A percentile compares a stretch with the other conserved stretches of the same genome.
Evolutionary conservation across 2,113 vertebrate genomes (phyloP).

Genomic region (Phainopepla nitens): DNA sequence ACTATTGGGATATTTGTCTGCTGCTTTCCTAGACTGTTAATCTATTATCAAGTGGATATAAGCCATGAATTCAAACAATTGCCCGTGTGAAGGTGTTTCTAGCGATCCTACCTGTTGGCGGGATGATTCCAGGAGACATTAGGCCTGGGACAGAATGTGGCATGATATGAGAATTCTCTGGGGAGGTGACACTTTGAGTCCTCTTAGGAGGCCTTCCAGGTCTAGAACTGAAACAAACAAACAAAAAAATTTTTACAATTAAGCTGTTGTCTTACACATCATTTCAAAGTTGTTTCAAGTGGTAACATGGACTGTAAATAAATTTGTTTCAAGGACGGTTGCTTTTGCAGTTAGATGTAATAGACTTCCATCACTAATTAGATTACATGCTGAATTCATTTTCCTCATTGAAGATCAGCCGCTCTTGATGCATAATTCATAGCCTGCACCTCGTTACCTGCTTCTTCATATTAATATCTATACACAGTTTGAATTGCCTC

Average conservation of each 20-base stretch:
- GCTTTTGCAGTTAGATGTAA: constrained; percentile 99
- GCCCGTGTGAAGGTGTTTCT: not conserved
- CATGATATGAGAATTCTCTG: constrained; percentile 99
- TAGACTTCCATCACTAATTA: constrained; percentile 99
- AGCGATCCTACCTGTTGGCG: constrained; percentile 88
- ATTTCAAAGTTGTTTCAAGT: constrained; percentile 93
- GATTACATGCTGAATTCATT: constrained; percentile 99
- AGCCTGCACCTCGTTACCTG: constrained; percentile 99
- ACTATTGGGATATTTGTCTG: not conserved
- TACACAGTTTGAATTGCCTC: constrained; percentile 99
- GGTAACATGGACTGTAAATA: constrained; percentile 99
- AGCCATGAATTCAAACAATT: not conserved
- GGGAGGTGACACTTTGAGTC: constrained; percentile 96
- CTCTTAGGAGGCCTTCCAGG: constrained; percentile 97
- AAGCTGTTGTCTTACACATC: constrained; percentile 88
- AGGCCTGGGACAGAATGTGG: constrained; percentile 97
- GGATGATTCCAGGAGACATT: constrained; percentile 99
- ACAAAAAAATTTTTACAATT: constrained; percentile 84
- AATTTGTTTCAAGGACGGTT: constrained; percentile 99
- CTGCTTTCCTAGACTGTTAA: not conserved
- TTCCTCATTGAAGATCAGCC: constrained; percentile 99
- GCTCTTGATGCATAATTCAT: constrained; percentile 99
- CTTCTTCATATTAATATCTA: constrained; percentile 99
- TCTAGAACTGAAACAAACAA: constrained; percentile 90
- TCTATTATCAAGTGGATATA: not conserved